Evolutionary conservation across 2,113 vertebrate species (phyloP).

Genomic region (Acanthisitta chloris): DNA sequence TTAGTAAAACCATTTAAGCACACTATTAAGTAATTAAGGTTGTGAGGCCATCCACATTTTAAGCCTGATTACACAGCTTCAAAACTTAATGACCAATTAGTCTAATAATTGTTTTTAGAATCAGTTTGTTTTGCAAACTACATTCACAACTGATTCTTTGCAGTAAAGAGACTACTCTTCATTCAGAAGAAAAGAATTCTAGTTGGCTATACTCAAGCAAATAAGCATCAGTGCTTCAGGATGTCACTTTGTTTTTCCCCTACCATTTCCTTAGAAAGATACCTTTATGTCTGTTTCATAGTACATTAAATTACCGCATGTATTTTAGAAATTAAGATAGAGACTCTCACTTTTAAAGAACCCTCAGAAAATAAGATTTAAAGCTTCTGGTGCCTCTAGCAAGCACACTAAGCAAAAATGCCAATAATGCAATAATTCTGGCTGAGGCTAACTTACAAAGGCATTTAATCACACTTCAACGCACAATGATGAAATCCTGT

Average conservation of each 20-base stretch:
- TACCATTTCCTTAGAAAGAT: not conserved
- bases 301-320: not conserved
- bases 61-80: not conserved
- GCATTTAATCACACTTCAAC: not conserved
- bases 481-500: not conserved
- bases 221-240: not conserved
- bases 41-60: not conserved
- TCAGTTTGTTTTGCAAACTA: not conserved
- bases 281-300: not conserved
- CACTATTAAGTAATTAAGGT: conserved; percentile 8
- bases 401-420: not conserved
- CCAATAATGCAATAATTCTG: not conserved
- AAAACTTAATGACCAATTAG: conserved; percentile 5
- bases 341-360: not conserved
- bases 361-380: not conserved
- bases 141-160: not conserved
- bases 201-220: not conserved
- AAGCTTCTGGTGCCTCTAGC: not conserved
- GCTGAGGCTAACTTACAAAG: not conserved
- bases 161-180: not conserved
- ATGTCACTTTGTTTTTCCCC: not conserved
- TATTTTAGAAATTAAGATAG: not conserved
- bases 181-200: not conserved
- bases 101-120: not conserved
- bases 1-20: not conserved